Conservation (phyloP, 2,113 vertebrate genomes). For the Chamaea fasciata region DNA sequence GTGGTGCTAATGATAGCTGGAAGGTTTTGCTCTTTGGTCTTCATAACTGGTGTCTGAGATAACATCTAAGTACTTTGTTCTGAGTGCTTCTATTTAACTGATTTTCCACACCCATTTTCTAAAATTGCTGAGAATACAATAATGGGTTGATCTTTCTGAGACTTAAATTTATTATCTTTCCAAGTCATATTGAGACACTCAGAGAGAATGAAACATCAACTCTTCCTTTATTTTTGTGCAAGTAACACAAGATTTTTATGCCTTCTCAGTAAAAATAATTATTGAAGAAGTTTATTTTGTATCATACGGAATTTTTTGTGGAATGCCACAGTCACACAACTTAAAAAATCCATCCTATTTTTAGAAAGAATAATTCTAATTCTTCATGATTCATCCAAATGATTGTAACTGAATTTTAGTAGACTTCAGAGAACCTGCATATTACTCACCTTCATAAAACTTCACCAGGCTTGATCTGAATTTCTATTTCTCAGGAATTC, state of each 20-base stretch:
- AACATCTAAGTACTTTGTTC: not conserved
- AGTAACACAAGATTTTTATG: not conserved
- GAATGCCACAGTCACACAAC: not conserved
- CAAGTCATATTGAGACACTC: not conserved
- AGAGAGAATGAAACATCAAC: not conserved
- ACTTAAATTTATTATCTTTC: not conserved
- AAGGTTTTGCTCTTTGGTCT: conserved; percentile 32
- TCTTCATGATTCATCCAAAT: not conserved
- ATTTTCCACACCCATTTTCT: conserved; percentile 1
- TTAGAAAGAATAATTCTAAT: not conserved
- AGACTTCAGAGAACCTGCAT: not conserved
- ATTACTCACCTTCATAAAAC: not conserved
- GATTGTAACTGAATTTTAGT: not conserved
- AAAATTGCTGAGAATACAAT: not conserved
- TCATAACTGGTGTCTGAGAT: not conserved
- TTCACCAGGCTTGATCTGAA: not conserved
- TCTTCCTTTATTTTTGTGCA: not conserved
- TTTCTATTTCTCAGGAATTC: not conserved
- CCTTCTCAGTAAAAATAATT: not conserved
- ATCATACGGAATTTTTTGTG: not conserved
- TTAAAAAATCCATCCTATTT: not conserved
- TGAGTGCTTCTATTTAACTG: not conserved
- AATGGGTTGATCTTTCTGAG: not conserved
- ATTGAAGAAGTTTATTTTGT: not conserved
- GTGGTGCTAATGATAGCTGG: not conserved